Conservation (phyloP, 2,797 vertebrate species). For the Gastrophryne carolinensis region DNA sequence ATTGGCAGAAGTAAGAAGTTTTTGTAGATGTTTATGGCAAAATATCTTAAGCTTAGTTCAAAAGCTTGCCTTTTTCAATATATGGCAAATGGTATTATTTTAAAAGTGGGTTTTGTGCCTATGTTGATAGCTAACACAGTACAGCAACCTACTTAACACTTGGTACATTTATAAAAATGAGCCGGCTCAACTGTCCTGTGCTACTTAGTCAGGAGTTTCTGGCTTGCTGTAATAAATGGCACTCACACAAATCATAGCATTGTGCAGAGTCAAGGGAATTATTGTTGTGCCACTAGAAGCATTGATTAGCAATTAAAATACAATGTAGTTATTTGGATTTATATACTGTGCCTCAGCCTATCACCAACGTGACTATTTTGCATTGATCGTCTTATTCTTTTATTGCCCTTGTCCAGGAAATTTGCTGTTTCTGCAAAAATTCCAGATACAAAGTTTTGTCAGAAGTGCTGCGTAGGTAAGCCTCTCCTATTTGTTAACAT, state of each 20-base stretch:
- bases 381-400: conserved; percentile 14
- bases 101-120: no score
- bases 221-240: neutral
- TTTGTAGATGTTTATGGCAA: no score
- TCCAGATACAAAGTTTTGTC: conserved; percentile 97
- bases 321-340: conserved; percentile 14
- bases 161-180: neutral
- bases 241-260: neutral
- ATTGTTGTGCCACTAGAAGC: conserved; percentile 7
- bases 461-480: conserved; percentile 97
- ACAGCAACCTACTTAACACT: no score
- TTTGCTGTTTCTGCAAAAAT: conserved; percentile 96
- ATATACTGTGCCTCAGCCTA: neutral
- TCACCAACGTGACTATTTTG: neutral
- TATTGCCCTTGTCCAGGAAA: conserved; percentile 74
- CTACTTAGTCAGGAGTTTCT: neutral
- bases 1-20: no score
- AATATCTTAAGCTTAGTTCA: no score
- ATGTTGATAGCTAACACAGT: no score
- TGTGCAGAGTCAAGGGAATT: neutral
- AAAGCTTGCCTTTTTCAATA: no score
- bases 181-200: neutral
- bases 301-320: conserved; percentile 27
- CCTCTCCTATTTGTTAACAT: conserved; percentile 45
- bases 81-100: no score